Conservation (phyloP, 2,888 invertebrate genomes). For the Druceiella hillmani region DNA sequence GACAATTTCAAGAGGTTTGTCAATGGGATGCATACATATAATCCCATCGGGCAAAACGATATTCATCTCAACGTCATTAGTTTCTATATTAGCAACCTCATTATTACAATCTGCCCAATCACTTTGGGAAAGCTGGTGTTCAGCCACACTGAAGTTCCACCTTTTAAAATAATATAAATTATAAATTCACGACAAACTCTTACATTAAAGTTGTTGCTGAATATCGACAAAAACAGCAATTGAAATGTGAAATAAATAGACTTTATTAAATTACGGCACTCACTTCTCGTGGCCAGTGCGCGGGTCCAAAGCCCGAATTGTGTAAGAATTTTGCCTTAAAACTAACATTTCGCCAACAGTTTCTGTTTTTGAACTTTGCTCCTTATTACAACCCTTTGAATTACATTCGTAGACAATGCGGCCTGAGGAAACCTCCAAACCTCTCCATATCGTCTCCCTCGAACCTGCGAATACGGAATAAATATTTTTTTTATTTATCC, state of each 20-base stretch:
- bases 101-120: slow-evolving; percentile 50
- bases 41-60: no score
- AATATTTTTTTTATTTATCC: slow-evolving; percentile 10
- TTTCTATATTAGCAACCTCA: no score
- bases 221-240: no score
- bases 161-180: slow-evolving; percentile 33
- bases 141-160: slow-evolving; percentile 95
- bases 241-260: slow-evolving; percentile 6
- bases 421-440: slow-evolving; percentile 71
- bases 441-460: slow-evolving; percentile 80
- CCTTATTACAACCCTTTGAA: slow-evolving; percentile 64
- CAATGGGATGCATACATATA: no score
- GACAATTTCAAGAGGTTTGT: no score
- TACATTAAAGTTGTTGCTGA: no score
- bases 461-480: slow-evolving; percentile 53
- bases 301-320: slow-evolving; percentile 86
- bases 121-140: slow-evolving; percentile 67
- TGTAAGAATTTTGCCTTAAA: slow-evolving; percentile 76
- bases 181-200: neutral
- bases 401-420: slow-evolving; percentile 73
- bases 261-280: slow-evolving; percentile 22
- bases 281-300: slow-evolving; percentile 79
- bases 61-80: no score
- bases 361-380: slow-evolving; percentile 51
- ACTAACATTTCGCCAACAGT: slow-evolving; percentile 58